Evolutionary conservation across 2,113 vertebrate genomes (phyloP).

Genomic region (Etia nguti): DNA sequence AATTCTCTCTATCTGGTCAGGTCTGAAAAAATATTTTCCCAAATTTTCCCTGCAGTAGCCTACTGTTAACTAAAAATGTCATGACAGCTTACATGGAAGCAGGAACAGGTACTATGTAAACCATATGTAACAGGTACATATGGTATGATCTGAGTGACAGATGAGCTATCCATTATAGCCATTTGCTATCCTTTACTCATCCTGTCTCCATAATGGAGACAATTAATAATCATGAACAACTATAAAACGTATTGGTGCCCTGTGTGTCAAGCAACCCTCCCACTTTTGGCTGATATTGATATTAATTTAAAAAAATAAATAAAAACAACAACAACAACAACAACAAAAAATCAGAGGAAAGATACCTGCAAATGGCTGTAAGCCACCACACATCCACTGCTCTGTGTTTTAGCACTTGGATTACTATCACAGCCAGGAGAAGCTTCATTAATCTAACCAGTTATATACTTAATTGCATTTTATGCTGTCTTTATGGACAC

Average conservation of each 20-base stretch:
- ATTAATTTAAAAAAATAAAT: neutral
- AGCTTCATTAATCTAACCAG: neutral
- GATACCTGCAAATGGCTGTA: neutral
- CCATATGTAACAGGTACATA: neutral
- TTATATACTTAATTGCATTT: neutral
- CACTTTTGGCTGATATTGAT: neutral
- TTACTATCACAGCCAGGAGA: neutral
- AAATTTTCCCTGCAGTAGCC: neutral
- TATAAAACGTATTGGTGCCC: neutral
- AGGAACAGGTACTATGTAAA: neutral
- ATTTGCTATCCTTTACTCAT: neutral
- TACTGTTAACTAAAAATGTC: neutral
- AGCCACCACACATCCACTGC: neutral
- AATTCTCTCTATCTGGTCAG: too few species aligned
- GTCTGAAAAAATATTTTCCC: too few species aligned
- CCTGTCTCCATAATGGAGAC: neutral
- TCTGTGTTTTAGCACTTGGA: neutral
- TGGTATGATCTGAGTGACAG: neutral
- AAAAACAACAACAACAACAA: neutral
- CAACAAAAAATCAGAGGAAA: neutral
- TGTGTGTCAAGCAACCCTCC: neutral
- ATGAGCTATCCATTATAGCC: neutral
- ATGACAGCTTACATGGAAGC: neutral
- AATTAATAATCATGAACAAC: neutral
- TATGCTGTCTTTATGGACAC: neutral